Evolutionary conservation across 2,113 vertebrate species (phyloP).

Genomic region (Alexandromys fortis): DNA sequence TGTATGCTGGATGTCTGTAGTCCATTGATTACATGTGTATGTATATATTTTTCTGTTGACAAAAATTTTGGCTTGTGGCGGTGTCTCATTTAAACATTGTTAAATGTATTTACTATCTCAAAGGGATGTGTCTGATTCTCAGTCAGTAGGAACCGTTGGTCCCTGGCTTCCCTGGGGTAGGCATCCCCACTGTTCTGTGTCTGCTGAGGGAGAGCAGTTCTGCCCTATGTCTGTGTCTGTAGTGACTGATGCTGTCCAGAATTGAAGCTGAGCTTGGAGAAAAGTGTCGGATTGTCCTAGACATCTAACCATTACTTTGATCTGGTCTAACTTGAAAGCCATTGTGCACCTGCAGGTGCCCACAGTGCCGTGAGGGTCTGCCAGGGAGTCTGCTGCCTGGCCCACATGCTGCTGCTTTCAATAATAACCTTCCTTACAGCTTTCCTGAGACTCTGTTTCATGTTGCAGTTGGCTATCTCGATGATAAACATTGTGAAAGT

Average conservation of each 20-base stretch:
- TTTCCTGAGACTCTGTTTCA: not conserved
- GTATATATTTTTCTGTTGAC: not conserved
- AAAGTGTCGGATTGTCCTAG: not conserved
- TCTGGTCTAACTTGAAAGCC: not conserved
- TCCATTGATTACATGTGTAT: too few species aligned
- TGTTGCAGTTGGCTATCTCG: not conserved
- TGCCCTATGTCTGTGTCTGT: not conserved
- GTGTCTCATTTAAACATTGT: not conserved
- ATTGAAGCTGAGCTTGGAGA: not conserved
- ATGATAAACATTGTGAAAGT: not conserved
- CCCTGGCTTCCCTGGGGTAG: not conserved
- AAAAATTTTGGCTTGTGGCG: not conserved
- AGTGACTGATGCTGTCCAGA: not conserved
- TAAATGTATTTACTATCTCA: not conserved
- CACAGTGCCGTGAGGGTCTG: accelerated
- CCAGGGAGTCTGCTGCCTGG: not conserved
- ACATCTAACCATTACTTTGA: not conserved
- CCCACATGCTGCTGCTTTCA: not conserved
- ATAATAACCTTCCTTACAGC: not conserved
- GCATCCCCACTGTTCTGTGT: not conserved
- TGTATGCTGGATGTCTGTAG: too few species aligned
- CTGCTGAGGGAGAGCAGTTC: not conserved
- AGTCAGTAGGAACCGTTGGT: not conserved
- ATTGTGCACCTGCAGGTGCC: accelerated
- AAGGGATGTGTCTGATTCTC: not conserved